Conservation (phyloP, 2,113 vertebrate genomes). For the Bos taurus region ARS-UCD2.0 NC_037336.1:76642501-76643000, state of each 20-base stretch:
- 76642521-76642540: not conserved
- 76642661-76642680: not conserved
- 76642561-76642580: not conserved
- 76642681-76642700: not conserved
- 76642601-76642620: not conserved
- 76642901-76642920: not conserved
- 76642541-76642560: not conserved
- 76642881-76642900: constrained; percentile 4
- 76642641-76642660: not conserved
- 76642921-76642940: not conserved
- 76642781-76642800: constrained; percentile 92
- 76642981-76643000: not conserved
- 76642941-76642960: not conserved
- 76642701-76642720: constrained; percentile 35
- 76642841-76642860: constrained; percentile 95
- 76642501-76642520: not conserved
- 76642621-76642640: not conserved
- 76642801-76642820: constrained; percentile 98
- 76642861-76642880: constrained; percentile 88
- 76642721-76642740: constrained; percentile 98
- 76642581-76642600: not conserved
- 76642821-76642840: constrained; percentile 94
- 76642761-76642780: constrained; percentile 90
- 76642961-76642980: not conserved
- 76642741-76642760: constrained; percentile 89